Base-by-base conservation (phyloP, 2,888 invertebrate species). In the Drosophila dives region DNA sequence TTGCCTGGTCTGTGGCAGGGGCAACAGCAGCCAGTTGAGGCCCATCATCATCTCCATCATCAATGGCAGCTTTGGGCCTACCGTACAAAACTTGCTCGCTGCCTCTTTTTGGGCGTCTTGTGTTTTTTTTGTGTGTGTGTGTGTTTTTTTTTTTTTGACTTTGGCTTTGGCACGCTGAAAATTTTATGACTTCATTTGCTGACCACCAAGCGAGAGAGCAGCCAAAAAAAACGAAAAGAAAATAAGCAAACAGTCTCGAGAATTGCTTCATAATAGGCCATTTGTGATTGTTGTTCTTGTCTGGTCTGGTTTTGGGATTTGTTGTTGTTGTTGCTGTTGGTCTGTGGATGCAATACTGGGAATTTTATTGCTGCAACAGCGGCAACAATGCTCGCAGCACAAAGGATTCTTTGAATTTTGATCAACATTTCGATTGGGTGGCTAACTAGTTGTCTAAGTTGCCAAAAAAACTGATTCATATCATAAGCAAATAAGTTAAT, bases 141-240 rank as follows among this genome's bases (percentile, higher is more conserved):
- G 10, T n/a, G 11, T 26, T 54, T n/a, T 55, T 38, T 17, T 53
- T 53, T 53, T 17, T 55, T 54, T 20, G n/a, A 11, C 20, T 69
- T 75, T 55, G 65, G 69, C 86, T 89, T 89, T 86, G 85, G 85
- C 89, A 89, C 85, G 89, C 86, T 86, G 89, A 89, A 86, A 86
- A 89, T 90, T 90, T 88, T 88, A 88, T 88, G 88, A 88, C 88
- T 88, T 88, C 86, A 88, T 90, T 88, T 90, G 82, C 64, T 84
- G 88, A 75, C 88, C 87, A 87, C 87, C 87, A 88, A 80, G 86
- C 77, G 83, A 84, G 76, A 75, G 81, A 74, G 71, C 67, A 76
- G 2, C 26, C 12, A 55, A 38, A 54, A n/a, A 36, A 33, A 29
- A 53, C 49, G 64, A 60, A 69, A 69, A 75, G 55, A 56, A 70